phyloP scores from a whole-genome alignment of 2,888 invertebrate species.

The Pecten maximus region DNA sequence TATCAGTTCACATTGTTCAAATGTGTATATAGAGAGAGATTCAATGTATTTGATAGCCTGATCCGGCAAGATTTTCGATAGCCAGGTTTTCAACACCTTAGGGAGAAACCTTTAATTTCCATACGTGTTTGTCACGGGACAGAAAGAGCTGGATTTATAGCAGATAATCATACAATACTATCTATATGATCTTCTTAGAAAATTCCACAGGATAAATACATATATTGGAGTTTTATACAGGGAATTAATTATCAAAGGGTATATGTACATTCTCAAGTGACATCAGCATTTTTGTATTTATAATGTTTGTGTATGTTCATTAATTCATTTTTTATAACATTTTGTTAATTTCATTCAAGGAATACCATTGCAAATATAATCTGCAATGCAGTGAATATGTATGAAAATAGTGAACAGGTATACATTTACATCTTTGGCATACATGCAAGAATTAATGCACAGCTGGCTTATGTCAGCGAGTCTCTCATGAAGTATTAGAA shows the following conservation, averaged over 20 bases:
- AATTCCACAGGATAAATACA: neutral
- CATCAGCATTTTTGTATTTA: neutral
- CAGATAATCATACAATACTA: neutral
- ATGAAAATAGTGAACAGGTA: neutral
- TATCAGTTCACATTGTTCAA: neutral
- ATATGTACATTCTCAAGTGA: no score
- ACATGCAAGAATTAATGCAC: no score
- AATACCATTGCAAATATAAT: neutral
- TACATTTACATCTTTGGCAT: neutral
- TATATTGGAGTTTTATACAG: neutral
- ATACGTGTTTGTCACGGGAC: neutral
- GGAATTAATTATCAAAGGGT: no score
- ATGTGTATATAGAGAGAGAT: neutral
- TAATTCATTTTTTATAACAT: neutral
- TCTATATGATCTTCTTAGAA: constrained; percentile 3
- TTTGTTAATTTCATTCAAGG: no score
- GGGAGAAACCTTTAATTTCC: constrained; percentile 10
- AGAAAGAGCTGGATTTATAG: constrained; percentile 9
- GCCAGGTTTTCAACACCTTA: constrained; percentile 10
- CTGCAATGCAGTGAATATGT: neutral
- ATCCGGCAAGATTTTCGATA: constrained; percentile 5
- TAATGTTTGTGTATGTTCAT: neutral
- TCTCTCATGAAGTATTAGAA: neutral
- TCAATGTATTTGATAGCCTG: constrained; percentile 11
- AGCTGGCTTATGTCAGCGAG: neutral